Evolutionary conservation across 2,888 invertebrate genomes (phyloP), one percentile per base, ranked within the genome.

Genomic region (Drosophila demipolita): DNA sequence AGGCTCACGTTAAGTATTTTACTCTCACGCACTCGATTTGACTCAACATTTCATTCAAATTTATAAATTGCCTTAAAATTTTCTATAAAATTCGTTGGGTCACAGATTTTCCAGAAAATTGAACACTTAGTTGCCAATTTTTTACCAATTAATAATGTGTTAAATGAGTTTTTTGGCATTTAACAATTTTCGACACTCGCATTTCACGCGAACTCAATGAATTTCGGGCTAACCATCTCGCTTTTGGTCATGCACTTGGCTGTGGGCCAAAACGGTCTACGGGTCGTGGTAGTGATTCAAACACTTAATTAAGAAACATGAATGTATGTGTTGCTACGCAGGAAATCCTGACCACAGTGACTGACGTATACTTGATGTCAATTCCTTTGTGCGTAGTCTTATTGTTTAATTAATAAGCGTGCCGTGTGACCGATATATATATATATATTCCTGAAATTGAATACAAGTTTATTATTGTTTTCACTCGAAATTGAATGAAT

Each of bases 401-500:
- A 61, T 61, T 57, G 48, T 72, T 75, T 78, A 82, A 82, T 82
- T 72, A 66, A 75, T 73, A 82, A 75, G 63, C 40, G 32, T 38
- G 32, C 20, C 26, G 53, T 29, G 75, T 63, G 60, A 63, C 50
- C 75, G 63, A 68, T 72, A 78, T 75, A 67, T 71, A 77, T 75
- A 67, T 71, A 77, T 15, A 23, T 23, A 23, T 23, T 55, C 50
- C 32, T 63, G 36, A 63, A 50, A 38, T 65, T 61, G 45, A 49
- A 66, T 60, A 67, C 52, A 65, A 61, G 57, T 73, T 75, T 69
- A 48, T 59, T 61, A 15, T 68, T 50, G 55, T 61, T 57, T 85
- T 87, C 79, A 54, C 63, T 55, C 66, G 75, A 86, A 82, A 26
- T 75, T 68, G 71, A 69, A 60, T 78, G 86, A 83, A 83, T 81